Evolutionary conservation across 2,888 invertebrate genomes (phyloP).

Genomic region (Plebejus melissa): DNA sequence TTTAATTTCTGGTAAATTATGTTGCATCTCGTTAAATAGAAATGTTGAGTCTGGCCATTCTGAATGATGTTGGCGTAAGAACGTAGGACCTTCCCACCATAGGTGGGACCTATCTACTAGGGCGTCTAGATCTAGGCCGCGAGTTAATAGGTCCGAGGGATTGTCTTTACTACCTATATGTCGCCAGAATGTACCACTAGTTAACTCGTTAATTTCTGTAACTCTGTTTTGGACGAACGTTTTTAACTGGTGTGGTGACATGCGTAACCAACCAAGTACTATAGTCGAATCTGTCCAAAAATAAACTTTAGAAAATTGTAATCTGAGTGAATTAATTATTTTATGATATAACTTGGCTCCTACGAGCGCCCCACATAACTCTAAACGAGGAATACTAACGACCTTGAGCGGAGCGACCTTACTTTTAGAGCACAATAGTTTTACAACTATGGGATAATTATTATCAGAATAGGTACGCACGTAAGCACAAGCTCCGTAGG

Average conservation of each 20-base stretch:
- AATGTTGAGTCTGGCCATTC: neutral
- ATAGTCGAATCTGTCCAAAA: conserved; percentile 41
- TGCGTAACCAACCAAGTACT: conserved; percentile 37
- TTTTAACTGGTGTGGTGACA: conserved; percentile 30
- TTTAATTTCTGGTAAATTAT: neutral
- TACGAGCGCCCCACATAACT: neutral
- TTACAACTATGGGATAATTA: neutral
- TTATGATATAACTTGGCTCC: neutral
- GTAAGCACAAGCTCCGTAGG: neutral
- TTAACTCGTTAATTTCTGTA: conserved; percentile 32
- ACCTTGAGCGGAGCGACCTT: neutral
- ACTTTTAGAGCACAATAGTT: conserved; percentile 7
- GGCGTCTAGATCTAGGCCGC: too few relatives aligned
- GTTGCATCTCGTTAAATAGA: neutral
- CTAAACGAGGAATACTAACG: conserved; percentile 1
- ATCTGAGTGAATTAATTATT: neutral
- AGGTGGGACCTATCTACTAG: too few relatives aligned
- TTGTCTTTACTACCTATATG: conserved; percentile 27
- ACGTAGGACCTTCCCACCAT: too few relatives aligned
- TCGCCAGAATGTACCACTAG: too few relatives aligned
- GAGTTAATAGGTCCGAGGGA: neutral
- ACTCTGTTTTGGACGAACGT: conserved; percentile 35
- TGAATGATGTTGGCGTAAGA: neutral
- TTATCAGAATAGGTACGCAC: conserved; percentile 2
- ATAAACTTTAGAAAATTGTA: conserved; percentile 17